Percentiles rank a stretch among this genome's conserved stretches.
Evolutionary conservation across 2,113 vertebrate genomes (phyloP).

Genomic region (Carassius auratus): DNA sequence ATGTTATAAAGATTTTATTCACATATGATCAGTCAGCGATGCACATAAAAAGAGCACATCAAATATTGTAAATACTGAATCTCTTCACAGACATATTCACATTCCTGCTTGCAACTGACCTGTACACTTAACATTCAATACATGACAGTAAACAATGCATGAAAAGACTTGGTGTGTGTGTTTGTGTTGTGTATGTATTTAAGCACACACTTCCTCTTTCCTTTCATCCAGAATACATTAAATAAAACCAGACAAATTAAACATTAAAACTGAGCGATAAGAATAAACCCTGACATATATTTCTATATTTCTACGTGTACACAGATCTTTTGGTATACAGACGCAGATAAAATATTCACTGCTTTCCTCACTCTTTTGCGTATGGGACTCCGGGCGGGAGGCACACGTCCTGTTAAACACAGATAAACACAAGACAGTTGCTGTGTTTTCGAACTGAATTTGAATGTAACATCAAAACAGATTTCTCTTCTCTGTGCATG

Average conservation of each 20-base stretch:
- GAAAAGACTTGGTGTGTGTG: not conserved
- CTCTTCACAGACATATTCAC: not conserved
- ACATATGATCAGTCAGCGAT: not conserved
- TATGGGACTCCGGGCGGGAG: not conserved
- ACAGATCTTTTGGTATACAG: conserved; percentile 34
- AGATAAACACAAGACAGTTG: not conserved
- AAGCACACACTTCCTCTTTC: not conserved
- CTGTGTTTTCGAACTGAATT: conserved; percentile 24
- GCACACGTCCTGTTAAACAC: conserved; percentile 3
- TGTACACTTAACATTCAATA: not conserved
- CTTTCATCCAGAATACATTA: not conserved
- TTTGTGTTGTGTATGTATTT: not conserved
- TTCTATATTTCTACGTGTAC: not conserved
- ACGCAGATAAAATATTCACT: conserved; percentile 49
- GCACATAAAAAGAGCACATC: no score
- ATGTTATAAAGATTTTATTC: no score
- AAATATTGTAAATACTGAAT: not conserved
- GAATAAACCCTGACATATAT: not conserved
- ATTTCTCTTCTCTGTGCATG: not conserved
- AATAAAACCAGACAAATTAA: conserved; percentile 11
- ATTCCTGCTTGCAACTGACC: not conserved
- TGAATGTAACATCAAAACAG: not conserved
- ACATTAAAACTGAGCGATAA: conserved; percentile 21
- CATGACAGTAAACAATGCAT: not conserved
- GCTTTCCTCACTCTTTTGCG: conserved; percentile 42